Evolutionary conservation across 2,113 vertebrate genomes (phyloP).

Genomic region (Hypocryptadius cinnamomeus): DNA sequence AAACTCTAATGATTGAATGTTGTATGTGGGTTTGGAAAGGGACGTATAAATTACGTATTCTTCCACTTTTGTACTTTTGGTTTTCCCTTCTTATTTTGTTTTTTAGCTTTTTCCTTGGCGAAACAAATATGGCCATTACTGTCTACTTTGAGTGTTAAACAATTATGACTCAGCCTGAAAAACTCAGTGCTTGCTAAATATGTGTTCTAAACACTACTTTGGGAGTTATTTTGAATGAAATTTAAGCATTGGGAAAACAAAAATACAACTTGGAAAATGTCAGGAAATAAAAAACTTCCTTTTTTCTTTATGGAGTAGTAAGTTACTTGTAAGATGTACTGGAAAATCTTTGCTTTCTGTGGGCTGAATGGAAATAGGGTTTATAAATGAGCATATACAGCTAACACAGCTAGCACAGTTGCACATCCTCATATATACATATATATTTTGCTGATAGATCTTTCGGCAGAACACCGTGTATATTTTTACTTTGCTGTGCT

Average conservation of each 20-base stretch:
- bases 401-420: neutral
- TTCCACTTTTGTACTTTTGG: neutral
- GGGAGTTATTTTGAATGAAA: constrained; percentile 2
- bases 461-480: neutral
- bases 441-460: neutral
- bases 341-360: neutral
- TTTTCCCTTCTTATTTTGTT: neutral
- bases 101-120: neutral
- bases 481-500: neutral
- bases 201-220: neutral
- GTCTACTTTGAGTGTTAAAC: neutral
- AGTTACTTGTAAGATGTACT: neutral
- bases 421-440: neutral
- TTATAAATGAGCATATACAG: neutral
- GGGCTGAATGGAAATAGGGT: neutral
- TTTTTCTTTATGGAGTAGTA: neutral
- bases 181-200: constrained; percentile 1
- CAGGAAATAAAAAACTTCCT: constrained; percentile 30
- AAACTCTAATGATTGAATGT: neutral
- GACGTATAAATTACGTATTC: neutral
- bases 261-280: constrained; percentile 32
- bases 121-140: neutral
- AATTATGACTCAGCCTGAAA: constrained; percentile 14
- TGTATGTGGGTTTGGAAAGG: neutral
- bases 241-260: constrained; percentile 43